Evolutionary conservation across 1,140 invertebrate genomes (phyloP), one percentile per base, ranked within the genome.

Genomic region (Brachionus rotundiformis): DNA sequence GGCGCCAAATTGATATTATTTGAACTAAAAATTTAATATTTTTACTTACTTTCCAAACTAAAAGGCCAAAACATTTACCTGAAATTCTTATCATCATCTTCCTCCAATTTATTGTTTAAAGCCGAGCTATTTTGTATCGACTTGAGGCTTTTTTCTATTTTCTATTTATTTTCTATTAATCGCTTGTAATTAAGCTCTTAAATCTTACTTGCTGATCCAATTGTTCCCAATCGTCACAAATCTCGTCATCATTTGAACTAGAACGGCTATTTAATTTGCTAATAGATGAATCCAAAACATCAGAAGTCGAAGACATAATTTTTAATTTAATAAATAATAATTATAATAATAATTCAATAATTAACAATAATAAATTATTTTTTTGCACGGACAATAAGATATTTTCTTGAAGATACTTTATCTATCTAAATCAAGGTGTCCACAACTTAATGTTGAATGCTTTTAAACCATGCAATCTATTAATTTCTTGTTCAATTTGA

Each of bases 151-250:
- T 73, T 73, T 44, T 73, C 68, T 44, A 73, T 73, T 73, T 73
- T 73, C 68, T 73, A 25, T 27, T 8, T 27, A 19, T n/a, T n/a
- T n/a, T n/a, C n/a, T n/a, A n/a, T n/a, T n/a, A n/a, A n/a, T n/a
- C n/a, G n/a, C n/a, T n/a, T n/a, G n/a, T n/a, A n/a, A n/a, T n/a
- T n/a, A n/a, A n/a, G n/a, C n/a, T n/a, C n/a, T n/a, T n/a, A n/a
- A n/a, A n/a, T n/a, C n/a, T 33, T 79, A 79, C 76, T 59, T 59
- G 47, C 10, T 79, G 76, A 61, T 79, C 76, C 36, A 79, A 13
- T 79, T 79, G 76, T 19, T 79, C 76, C 76, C 76, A 79, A 41
- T 79, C 76, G 41, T 79, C 76, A 16, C 76, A 79, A 33, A 79
- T 79, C 59, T 79, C 76, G 16, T 79, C 76, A 8, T 79, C 76